Percentiles rank a stretch among this genome's conserved stretches.
Evolutionary conservation across 1,140 invertebrate species (phyloP).

Genomic region (Drosophila repletoides): DNA sequence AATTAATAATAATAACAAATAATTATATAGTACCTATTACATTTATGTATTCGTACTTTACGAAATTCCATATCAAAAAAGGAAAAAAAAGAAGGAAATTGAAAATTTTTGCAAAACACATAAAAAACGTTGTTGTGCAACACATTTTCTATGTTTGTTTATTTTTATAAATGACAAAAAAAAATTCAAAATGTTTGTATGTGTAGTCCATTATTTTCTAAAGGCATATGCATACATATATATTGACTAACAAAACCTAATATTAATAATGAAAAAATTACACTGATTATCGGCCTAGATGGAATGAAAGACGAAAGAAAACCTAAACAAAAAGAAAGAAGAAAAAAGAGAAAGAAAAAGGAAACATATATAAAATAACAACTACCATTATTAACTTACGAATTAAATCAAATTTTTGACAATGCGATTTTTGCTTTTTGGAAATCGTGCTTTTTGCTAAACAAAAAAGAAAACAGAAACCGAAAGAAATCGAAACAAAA

Average conservation of each 20-base stretch:
- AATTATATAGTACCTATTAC: conserved; percentile 27
- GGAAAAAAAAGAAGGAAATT: conserved; percentile 20
- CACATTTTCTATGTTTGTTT: conserved; percentile 69
- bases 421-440: conserved; percentile 78
- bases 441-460: conserved; percentile 77
- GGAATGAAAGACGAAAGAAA: conserved; percentile 29
- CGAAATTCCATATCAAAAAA: conserved; percentile 58
- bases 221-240: conserved; percentile 51
- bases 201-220: conserved; percentile 74
- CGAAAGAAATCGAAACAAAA: too few species aligned
- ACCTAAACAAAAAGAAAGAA: conserved; percentile 13
- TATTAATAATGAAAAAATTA: conserved; percentile 30
- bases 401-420: conserved; percentile 75
- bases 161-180: conserved; percentile 58
- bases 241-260: conserved; percentile 17
- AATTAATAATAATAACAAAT: conserved; percentile 26
- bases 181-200: conserved; percentile 59
- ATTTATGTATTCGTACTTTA: conserved; percentile 59
- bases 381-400: conserved; percentile 69
- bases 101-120: conserved; percentile 29
- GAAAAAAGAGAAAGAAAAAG: conserved; percentile 25
- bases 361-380: conserved; percentile 15
- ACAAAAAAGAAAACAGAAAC: conserved; percentile 20
- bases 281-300: conserved; percentile 52
- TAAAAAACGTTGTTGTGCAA: conserved; percentile 56